Evolutionary conservation across 2,797 vertebrate genomes (phyloP), one percentile per base, ranked within the genome.

Genomic region (Parauchenoglanis ngamensis): DNA sequence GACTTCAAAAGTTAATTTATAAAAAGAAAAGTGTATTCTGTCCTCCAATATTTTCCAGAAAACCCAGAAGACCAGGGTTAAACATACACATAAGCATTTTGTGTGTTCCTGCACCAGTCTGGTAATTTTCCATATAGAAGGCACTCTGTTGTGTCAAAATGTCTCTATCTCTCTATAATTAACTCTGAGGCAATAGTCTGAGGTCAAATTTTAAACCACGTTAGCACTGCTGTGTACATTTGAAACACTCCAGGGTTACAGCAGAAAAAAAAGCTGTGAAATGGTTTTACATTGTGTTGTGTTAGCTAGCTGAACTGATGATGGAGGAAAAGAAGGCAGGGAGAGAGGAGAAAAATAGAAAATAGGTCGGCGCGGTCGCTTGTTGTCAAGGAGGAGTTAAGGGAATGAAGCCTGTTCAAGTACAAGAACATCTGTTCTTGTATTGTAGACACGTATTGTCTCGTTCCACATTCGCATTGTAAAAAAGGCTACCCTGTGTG

Each of bases 331-430:
- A 40, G 31, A 61, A 61, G 35, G 15, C 11, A 7, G 57, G 3
- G 5, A 6, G 40, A n/a, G 11, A 35, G 40, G 4, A 52, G 67
- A 70, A 61, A 70, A 46, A 52, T 49, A 23, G 59, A 87, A 78
- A 83, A 77, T 63, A 40, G 67, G 54, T 76, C 46, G 46, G 44
- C 19, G 31, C 57, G 35, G 76, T 87, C 19, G 59, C 76, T 54
- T 67, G 70, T 54, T 87, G 80, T 77, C n/a, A 76, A 35, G 61
- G 68, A 44, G 56, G 11, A 73, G 7, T 56, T n/a, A n/a, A 76
- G 44, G 46, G n/a, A 77, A 19, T 56, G 52, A 56, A 8, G 28
- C n/a, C 52, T 44, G n/a, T 73, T 46, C 17, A 40, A 49, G 35
- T 44, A 21, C 6, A n/a, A 75, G 75, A 31, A 2, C 49, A 54